Conservation (phyloP, 2,888 invertebrate species). For the Arrhopalites spinosus region DNA sequence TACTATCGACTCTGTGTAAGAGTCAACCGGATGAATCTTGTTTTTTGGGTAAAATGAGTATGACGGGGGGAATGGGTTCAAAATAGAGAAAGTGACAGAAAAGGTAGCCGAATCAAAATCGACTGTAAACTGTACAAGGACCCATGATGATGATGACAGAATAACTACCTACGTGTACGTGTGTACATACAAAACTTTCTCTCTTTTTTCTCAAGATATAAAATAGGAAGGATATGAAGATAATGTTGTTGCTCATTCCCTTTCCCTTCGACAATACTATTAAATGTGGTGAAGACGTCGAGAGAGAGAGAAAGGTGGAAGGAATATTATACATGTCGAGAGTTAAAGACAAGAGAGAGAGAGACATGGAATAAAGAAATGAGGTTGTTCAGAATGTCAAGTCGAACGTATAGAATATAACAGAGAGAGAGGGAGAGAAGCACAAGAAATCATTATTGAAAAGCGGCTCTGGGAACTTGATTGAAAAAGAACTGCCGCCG, state of each 20-base stretch:
- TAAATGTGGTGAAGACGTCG: slow-evolving; percentile 8
- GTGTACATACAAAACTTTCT: no score
- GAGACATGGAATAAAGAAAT: neutral
- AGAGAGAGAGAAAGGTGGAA: neutral
- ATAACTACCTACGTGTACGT: no score
- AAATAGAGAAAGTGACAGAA: neutral
- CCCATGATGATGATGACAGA: no score
- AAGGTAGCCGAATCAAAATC: no score
- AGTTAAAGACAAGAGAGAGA: neutral
- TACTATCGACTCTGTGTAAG: slow-evolving; percentile 11
- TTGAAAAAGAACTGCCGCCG: slow-evolving; percentile 32
- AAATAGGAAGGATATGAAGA: slow-evolving; percentile 26
- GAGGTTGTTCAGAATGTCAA: no score
- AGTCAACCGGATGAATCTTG: slow-evolving; percentile 30
- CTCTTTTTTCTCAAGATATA: no score
- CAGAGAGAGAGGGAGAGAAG: slow-evolving; percentile 9
- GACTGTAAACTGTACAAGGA: no score
- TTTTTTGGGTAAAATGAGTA: slow-evolving; percentile 6
- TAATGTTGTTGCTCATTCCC: slow-evolving; percentile 6
- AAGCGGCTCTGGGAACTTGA: slow-evolving; percentile 31
- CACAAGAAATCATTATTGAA: slow-evolving; percentile 29
- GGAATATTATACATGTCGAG: neutral
- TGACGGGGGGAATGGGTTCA: neutral
- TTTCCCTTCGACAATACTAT: neutral
- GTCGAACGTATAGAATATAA: neutral